Base-by-base conservation (phyloP, 1,140 invertebrate species). In the Dinoponera quadriceps region DNA sequence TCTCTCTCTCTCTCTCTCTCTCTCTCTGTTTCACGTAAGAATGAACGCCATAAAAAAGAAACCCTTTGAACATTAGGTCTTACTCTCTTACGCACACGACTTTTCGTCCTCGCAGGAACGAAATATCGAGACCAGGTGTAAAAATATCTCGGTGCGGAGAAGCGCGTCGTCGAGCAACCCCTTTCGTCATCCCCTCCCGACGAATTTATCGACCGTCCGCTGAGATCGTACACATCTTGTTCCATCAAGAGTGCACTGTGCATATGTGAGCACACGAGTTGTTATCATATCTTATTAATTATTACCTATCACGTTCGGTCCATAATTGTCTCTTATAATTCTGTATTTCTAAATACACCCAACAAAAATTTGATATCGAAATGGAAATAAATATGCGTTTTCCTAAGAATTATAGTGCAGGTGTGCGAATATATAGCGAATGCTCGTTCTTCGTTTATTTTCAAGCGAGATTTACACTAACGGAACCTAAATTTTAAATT, bases 11-110 rank as follows among this genome's bases (percentile, higher is more conserved):
- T 48, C 44, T 44, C 29, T 66, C 22, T 25, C 22, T 77, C 16
- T 27, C 44, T 18, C 44, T 48, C 44, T 18, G 20, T 25, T 22
- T 25, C 22, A 1, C 29, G 3, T 77, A 66, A 73, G 85, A 75
- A 71, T 86, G 80, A 82, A 86, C 87, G 87, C 84, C 81, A 84
- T 84, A 65, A 87, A 69, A 57, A 87, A 84, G 85, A 65, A 82
- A 44, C 25, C 74, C 82, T 87, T 88, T 88, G 69, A 71, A 84
- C 57, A 49, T 72, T 48, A 51, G 54, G 7, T 25, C 81, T 77
- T 87, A 66, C 57, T 59, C 71, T 38, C n/a, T 49, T 49, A 20
- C 59, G 20, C 75, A 51, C 65, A 57, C 55, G 66, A 49, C 27
- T 73, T 68, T 86, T 80, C 80, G 81, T 87, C 66, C 83, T 68